phyloP scores from a whole-genome alignment of 2,113 vertebrate species.

The Phyllopteryx taeniolatus region DNA sequence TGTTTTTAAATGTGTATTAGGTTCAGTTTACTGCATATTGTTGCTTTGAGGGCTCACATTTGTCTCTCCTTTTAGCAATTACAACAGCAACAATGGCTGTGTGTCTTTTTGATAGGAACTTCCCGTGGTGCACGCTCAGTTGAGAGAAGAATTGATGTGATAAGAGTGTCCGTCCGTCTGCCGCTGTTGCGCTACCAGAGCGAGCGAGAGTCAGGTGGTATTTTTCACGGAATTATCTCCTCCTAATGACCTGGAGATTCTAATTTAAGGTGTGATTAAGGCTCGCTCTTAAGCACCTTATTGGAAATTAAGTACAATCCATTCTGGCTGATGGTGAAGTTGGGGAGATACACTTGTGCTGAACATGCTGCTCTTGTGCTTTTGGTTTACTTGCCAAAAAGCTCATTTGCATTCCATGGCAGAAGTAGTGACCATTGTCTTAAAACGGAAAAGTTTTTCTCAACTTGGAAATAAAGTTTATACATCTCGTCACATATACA shows the following conservation, averaged over 20 bases:
- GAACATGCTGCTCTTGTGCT: slow-evolving; percentile 22
- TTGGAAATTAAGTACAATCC: slow-evolving; percentile 77
- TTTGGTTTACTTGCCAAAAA: neutral
- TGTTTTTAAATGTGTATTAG: neutral
- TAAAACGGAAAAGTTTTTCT: neutral
- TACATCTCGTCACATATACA: neutral
- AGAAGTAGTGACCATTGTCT: neutral
- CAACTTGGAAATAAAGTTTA: neutral
- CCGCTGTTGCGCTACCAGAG: slow-evolving; percentile 49
- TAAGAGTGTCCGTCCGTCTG: slow-evolving; percentile 41
- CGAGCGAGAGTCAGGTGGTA: slow-evolving; percentile 49
- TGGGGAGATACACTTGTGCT: slow-evolving; percentile 62
- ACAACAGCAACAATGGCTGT: neutral
- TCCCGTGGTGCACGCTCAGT: neutral
- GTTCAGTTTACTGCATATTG: neutral
- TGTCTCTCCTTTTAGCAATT: too few species aligned
- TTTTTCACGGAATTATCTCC: slow-evolving; percentile 75
- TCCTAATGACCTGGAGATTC: slow-evolving; percentile 74
- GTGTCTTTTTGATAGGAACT: neutral
- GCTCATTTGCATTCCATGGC: neutral
- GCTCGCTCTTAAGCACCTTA: slow-evolving; percentile 76
- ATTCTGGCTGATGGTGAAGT: slow-evolving; percentile 69
- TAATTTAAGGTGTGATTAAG: slow-evolving; percentile 81
- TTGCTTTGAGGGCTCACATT: neutral
- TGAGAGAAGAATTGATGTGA: neutral